Base-by-base conservation (phyloP, 2,797 vertebrate species). In the Agapornis canus region DNA sequence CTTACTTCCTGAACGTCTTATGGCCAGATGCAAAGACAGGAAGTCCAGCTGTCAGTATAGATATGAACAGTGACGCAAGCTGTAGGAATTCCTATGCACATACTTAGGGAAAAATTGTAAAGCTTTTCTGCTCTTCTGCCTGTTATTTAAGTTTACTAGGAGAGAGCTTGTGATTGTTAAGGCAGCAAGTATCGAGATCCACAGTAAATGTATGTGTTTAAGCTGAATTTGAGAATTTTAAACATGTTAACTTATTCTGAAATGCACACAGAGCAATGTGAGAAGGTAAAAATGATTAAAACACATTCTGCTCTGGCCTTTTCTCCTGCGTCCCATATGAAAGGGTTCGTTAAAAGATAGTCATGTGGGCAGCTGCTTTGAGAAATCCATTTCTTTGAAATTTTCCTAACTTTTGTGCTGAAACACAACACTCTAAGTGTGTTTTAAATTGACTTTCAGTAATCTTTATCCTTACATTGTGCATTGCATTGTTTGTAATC, bases 1-100 rank as follows among this genome's bases (percentile, higher is more conserved):
- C 70, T 91, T 94, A 91, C 89, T 97, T 96, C 92, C 95, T 93
- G 89, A 69, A 23, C 45, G 72, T 59, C 89, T 76, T 82, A 26
- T 13, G 80, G 87, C 14, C 51, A 88, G 80, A 64, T 0, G 3
- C 48, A 79, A 66, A 56, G 70, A 15, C 92, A 72, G 96, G 95
- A 96, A 96, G 42, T 29, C n/a, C 87, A 90, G 73, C 92, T 94
- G 91, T 45, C 69, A 56, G 57, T 66, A 40, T n/a, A 80, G 94
- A 96, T 93, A 94, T 1, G 56, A 52, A 31, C 31, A 39, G 76
- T 68, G 49, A 82, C 48, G 11, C 18, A 0, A 39, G 26, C 60
- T 82, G 43, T 8, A 78, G 81, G 75, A 84, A 31, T 45, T 92
- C 31, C 59, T 27, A 18, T 51, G 43, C 40, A 57, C 23, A 32